Percentiles rank a stretch among this genome's conserved stretches.
These are phyloP conservation scores for Lytechinus pictus DNA, from an alignment of 35 echinoderm and acorn worm species.

Conservation along the genomic window DNA sequence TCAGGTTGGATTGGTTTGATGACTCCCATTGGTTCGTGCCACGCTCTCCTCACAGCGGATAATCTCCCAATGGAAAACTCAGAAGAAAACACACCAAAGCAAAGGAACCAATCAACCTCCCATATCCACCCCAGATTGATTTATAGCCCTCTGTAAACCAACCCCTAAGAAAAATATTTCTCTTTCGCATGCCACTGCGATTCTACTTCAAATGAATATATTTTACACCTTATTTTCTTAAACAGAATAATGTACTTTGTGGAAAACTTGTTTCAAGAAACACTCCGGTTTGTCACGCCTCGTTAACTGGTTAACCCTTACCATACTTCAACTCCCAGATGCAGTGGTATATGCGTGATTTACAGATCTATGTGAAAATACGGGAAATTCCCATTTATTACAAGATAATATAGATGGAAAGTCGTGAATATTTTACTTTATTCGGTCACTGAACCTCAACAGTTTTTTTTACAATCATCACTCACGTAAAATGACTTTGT, in stretches of 20 bases:
- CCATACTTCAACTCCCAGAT: background rate
- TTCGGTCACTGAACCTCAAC: background rate
- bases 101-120: background rate
- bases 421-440: background rate
- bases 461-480: too few relatives aligned
- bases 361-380: background rate
- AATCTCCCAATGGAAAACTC: background rate
- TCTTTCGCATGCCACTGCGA: background rate
- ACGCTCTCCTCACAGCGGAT: background rate
- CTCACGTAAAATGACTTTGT: too few relatives aligned
- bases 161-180: background rate
- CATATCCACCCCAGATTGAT: background rate
- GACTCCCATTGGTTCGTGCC: conserved; percentile 7
- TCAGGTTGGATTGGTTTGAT: background rate
- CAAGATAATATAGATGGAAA: background rate
- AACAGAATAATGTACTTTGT: background rate
- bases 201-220: conserved; percentile 14
- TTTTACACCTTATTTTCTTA: background rate
- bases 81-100: background rate
- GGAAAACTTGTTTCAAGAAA: background rate
- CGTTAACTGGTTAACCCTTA: background rate
- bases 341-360: background rate
- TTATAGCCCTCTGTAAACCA: background rate
- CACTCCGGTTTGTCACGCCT: background rate
- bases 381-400: background rate